Base-by-base conservation (phyloP, 2,888 invertebrate genomes). In the Ennomos fuscantarius region DNA sequence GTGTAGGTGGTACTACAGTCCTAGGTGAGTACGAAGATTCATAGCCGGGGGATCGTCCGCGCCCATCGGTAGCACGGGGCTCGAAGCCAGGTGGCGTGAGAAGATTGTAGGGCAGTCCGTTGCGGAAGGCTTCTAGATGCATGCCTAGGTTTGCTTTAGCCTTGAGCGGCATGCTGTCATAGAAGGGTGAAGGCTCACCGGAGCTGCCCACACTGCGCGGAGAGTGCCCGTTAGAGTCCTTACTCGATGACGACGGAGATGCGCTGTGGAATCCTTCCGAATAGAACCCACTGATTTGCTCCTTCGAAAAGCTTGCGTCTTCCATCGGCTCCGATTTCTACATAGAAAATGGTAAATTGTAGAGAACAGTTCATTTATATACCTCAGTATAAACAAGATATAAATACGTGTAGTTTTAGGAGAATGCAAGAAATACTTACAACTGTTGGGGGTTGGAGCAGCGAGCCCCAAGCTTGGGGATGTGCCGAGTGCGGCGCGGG, bases 31-130 rank as follows among this genome's bases (percentile, higher is more conserved):
- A 87, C 34, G 85, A 70, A 31, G 77, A 70, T 57, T 87, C 82
- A 62, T 85, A 86, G 24, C 79, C 76, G 1, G 87, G 86, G 1
- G 89, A 87, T 1, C 78, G 74, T n/a, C 79, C 85, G 6, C 86
- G 82, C 1, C 80, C 84, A 9, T 87, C 87, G 36, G 73, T 79
- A 37, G 74, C 66, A 31, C 88, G 80, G 0, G 79, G 72, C 36
- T 93, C 93, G 40, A 93, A 91, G 8, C 93, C 93, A 0, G 94
- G 94, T 0, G 95, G 95, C 8, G 95, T 94, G 36, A 95, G 86
- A 0, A 94, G 90, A 70, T 90, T 94, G 71, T 94, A 94, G 0
- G 93, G 93, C 41, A 93, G 68, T 9, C 89, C 84, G 58, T 89
- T 86, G 52, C 87, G 87, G 66, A 82, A 89, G 0, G 86, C 74